phyloP scores from a whole-genome alignment of 2,888 invertebrate genomes.

The Sarcophaga carnaria region DNA sequence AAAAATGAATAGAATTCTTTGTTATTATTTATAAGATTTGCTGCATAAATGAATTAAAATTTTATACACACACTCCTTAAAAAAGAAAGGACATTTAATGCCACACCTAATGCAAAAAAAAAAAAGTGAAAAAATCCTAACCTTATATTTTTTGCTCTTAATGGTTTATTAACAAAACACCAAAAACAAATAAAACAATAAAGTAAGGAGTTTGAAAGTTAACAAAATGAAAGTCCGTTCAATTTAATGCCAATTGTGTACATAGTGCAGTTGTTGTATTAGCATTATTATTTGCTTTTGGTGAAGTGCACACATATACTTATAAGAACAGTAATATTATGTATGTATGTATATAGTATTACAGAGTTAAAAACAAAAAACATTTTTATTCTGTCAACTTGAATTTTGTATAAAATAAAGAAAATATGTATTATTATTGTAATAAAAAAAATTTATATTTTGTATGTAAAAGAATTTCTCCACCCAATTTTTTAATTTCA shows the following conservation, averaged over 20 bases:
- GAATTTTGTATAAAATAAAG: conserved; percentile 28
- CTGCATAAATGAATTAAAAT: neutral
- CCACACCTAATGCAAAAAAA: no score
- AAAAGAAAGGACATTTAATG: neutral
- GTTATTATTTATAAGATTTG: no score
- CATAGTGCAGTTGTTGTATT: neutral
- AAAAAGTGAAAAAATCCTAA: no score
- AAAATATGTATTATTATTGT: conserved; percentile 43
- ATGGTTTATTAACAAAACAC: neutral
- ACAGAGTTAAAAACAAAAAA: neutral
- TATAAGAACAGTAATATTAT: conserved; percentile 27
- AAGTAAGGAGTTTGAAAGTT: neutral
- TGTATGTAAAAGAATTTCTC: conserved; percentile 76
- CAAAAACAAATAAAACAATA: neutral
- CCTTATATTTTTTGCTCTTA: neutral
- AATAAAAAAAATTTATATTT: conserved; percentile 33
- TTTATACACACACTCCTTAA: neutral
- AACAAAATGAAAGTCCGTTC: no score
- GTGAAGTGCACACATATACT: conserved; percentile 38
- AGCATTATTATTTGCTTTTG: conserved; percentile 28
- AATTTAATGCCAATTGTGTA: conserved; percentile 21
- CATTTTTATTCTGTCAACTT: conserved; percentile 29
- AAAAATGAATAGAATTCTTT: neutral
- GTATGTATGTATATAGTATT: neutral
- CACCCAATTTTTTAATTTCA: conserved; percentile 80